These are phyloP conservation scores for Sinella curviseta DNA, from an alignment of 1,140 invertebrate genomes.

Conservation along the genomic window DNA sequence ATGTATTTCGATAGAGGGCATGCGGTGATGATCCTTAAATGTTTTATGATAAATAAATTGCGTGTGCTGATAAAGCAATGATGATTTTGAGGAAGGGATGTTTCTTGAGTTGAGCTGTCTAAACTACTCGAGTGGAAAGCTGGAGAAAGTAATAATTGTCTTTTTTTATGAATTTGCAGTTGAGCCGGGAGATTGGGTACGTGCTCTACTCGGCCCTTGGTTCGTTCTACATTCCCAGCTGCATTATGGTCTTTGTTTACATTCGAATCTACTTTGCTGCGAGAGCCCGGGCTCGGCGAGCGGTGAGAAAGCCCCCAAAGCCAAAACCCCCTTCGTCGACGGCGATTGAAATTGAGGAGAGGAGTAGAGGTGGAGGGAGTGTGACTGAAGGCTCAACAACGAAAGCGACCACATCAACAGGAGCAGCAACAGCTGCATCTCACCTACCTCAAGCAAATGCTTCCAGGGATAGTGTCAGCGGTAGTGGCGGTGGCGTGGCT, in stretches of 20 bases:
- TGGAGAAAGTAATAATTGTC: too few relatives aligned
- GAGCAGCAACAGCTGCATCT: neutral
- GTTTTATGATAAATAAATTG: too few relatives aligned
- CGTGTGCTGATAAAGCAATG: too few relatives aligned
- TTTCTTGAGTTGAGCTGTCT: too few relatives aligned
- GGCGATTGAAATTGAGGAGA: conserved; percentile 41
- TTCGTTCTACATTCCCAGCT: conserved; percentile 97
- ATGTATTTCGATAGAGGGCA: too few relatives aligned
- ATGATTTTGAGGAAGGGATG: too few relatives aligned
- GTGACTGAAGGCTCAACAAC: conserved; percentile 16
- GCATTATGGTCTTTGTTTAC: conserved; percentile 99
- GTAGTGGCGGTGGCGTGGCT: neutral
- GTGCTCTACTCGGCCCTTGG: conserved; percentile 96
- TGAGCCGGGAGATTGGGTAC: conserved; percentile 93
- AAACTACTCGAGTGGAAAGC: too few relatives aligned
- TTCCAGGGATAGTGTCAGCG: neutral
- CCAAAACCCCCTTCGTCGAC: conserved; percentile 56
- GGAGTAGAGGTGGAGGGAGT: conserved; percentile 10
- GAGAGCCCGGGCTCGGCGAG: conserved; percentile 80
- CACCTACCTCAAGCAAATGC: conserved; percentile 7
- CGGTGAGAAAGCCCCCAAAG: conserved; percentile 72
- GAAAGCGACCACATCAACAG: neutral
- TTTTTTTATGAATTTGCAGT: conserved; percentile 65
- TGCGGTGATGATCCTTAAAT: too few relatives aligned
- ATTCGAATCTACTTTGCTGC: conserved; percentile 97